Conservation (phyloP, 2,113 vertebrate genomes). For the Callionymus lyra region DNA sequence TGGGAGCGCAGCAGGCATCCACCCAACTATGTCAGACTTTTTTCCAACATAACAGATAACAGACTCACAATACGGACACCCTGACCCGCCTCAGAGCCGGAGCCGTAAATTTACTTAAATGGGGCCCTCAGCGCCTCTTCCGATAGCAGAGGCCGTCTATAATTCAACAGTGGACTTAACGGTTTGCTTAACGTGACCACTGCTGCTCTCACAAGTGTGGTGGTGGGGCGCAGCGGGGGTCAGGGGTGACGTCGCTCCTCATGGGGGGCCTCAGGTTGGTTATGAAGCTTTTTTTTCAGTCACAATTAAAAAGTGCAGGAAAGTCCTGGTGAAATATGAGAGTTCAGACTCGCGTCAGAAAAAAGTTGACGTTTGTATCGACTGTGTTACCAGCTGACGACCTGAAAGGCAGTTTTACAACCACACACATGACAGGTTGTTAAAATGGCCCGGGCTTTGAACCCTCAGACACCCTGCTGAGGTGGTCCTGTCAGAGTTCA, state of each 20-base stretch:
- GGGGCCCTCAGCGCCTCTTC: constrained; percentile 26
- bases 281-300: constrained; percentile 11
- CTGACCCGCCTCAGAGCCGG: constrained; percentile 10
- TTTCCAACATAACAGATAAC: constrained; percentile 52
- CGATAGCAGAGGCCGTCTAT: constrained; percentile 25
- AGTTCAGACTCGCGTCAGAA: no score
- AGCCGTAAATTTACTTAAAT: constrained; percentile 53
- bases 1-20: constrained; percentile 41
- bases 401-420: constrained; percentile 18
- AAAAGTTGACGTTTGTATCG: constrained; percentile 2
- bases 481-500: constrained; percentile 38
- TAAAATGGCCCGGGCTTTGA: constrained; percentile 20
- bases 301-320: background rate
- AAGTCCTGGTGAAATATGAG: background rate
- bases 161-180: constrained; percentile 21
- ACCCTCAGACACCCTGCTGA: constrained; percentile 20
- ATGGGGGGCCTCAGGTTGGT: constrained; percentile 18
- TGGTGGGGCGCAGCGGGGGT: no score
- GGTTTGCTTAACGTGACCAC: constrained; percentile 15
- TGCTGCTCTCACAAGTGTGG: constrained; percentile 15
- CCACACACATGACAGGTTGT: constrained; percentile 24
- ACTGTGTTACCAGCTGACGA: background rate
- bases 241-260: constrained; percentile 30
- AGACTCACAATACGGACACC: constrained; percentile 25
- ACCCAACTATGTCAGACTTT: constrained; percentile 47